phyloP scores from a whole-genome alignment of 1,140 invertebrate genomes.

The Phymastichus coffea region DNA sequence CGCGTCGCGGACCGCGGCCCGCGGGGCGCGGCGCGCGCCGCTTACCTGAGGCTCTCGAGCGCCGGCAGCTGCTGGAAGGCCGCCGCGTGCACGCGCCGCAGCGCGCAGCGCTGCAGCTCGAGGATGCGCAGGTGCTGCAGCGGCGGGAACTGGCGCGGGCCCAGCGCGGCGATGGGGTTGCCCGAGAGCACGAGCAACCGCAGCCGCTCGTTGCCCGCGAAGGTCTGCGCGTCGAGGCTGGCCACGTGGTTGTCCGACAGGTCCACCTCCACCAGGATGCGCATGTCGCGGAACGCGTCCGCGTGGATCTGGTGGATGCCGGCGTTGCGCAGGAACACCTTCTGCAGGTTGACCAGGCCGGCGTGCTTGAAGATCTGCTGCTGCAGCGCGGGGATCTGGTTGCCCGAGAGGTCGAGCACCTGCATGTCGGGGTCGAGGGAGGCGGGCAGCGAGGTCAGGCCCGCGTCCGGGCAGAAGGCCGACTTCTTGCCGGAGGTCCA shows the following conservation, averaged over 20 bases:
- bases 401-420: conserved; percentile 80
- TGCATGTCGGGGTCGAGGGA: conserved; percentile 80
- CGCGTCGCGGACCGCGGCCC: neutral
- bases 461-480: conserved; percentile 75
- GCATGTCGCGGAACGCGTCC: conserved; percentile 82
- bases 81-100: conserved; percentile 68
- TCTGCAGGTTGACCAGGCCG: conserved; percentile 80
- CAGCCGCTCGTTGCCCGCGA: conserved; percentile 72
- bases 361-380: conserved; percentile 77
- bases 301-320: conserved; percentile 73
- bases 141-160: conserved; percentile 68
- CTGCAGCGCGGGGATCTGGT: conserved; percentile 73
- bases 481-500: conserved; percentile 88
- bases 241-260: conserved; percentile 73
- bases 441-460: conserved; percentile 72
- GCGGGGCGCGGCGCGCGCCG: no score
- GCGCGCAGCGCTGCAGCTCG: conserved; percentile 74
- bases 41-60: conserved; percentile 66
- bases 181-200: conserved; percentile 68
- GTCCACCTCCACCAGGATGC: conserved; percentile 85
- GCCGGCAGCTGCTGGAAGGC: conserved; percentile 68
- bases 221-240: conserved; percentile 69
- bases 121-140: conserved; percentile 70
- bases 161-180: conserved; percentile 68
- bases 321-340: conserved; percentile 74